A percentile compares a stretch with the other conserved stretches of the same genome.
These are phyloP conservation scores for Cotesia chilonis DNA, from an alignment of 1,140 invertebrate species.

Conservation along the genomic window DNA sequence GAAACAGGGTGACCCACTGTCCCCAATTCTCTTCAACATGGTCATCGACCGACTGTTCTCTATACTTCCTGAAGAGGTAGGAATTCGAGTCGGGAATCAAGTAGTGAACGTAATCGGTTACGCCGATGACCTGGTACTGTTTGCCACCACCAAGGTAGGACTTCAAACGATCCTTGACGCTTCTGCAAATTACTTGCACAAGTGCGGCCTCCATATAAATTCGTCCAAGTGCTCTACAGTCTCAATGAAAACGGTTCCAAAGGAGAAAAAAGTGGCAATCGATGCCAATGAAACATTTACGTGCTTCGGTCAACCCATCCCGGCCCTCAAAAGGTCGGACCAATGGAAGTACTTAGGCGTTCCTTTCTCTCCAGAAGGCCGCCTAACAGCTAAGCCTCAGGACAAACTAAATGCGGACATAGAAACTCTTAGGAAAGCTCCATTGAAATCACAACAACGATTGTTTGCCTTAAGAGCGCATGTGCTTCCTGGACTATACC, in stretches of 20 bases:
- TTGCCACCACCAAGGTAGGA: slow-evolving; percentile 47
- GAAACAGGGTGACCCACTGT: slow-evolving; percentile 29
- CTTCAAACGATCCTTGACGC: slow-evolving; percentile 35
- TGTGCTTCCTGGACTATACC: too few species aligned
- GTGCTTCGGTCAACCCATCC: not conserved
- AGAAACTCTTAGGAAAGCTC: too few species aligned
- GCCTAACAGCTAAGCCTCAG: too few species aligned
- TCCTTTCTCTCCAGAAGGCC: not conserved
- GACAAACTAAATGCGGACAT: too few species aligned
- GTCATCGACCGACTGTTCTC: slow-evolving; percentile 57
- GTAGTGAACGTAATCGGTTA: slow-evolving; percentile 52
- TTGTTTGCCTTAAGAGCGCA: too few species aligned
- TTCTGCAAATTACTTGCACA: slow-evolving; percentile 25
- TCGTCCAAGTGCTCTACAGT: slow-evolving; percentile 52
- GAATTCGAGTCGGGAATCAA: slow-evolving; percentile 42
- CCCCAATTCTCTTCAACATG: slow-evolving; percentile 62
- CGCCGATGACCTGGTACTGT: slow-evolving; percentile 59
- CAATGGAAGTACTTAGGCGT: slow-evolving; percentile 33
- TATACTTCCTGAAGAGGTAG: slow-evolving; percentile 42
- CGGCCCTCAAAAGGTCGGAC: slow-evolving; percentile 21
- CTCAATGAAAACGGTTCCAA: slow-evolving; percentile 43
- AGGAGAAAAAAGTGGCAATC: slow-evolving; percentile 34
- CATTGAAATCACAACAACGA: too few species aligned
- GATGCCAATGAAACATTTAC: slow-evolving; percentile 19
- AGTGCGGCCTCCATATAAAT: slow-evolving; percentile 51